These are phyloP conservation scores for Eurois occulta DNA, from an alignment of 2,888 invertebrate genomes.

Conservation along the genomic window DNA sequence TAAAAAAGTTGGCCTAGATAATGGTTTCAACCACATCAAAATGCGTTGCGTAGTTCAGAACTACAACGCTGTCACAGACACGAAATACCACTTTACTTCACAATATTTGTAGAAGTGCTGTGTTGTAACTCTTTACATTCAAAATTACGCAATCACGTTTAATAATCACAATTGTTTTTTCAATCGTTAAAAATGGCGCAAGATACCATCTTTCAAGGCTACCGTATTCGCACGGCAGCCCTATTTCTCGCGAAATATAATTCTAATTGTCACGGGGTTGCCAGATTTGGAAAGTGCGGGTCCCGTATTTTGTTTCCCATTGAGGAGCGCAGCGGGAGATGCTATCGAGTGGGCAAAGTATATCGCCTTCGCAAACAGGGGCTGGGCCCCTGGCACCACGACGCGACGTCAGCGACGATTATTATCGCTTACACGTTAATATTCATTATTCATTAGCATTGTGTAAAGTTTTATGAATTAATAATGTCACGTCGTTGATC, in stretches of 20 bases:
- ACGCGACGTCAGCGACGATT: conserved; percentile 78
- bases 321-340: conserved; percentile 75
- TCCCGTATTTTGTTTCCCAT: conserved; percentile 75
- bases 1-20: background rate
- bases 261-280: conserved; percentile 74
- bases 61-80: background rate
- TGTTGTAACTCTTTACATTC: background rate
- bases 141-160: background rate
- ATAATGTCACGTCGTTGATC: conserved; percentile 42
- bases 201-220: conserved; percentile 33
- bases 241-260: conserved; percentile 73
- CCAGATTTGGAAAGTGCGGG: conserved; percentile 76
- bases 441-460: conserved; percentile 86
- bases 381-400: conserved; percentile 68
- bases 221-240: conserved; percentile 63
- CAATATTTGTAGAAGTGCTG: background rate
- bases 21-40: background rate
- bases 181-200: background rate
- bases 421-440: conserved; percentile 82
- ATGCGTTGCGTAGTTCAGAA: background rate
- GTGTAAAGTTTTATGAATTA: conserved; percentile 63
- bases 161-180: conserved; percentile 2
- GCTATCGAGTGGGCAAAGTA: conserved; percentile 77
- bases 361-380: conserved; percentile 76
- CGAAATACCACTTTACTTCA: background rate